Evolutionary conservation across 2,113 vertebrate genomes (phyloP).

Genomic region (Cardinalis cardinalis): DNA sequence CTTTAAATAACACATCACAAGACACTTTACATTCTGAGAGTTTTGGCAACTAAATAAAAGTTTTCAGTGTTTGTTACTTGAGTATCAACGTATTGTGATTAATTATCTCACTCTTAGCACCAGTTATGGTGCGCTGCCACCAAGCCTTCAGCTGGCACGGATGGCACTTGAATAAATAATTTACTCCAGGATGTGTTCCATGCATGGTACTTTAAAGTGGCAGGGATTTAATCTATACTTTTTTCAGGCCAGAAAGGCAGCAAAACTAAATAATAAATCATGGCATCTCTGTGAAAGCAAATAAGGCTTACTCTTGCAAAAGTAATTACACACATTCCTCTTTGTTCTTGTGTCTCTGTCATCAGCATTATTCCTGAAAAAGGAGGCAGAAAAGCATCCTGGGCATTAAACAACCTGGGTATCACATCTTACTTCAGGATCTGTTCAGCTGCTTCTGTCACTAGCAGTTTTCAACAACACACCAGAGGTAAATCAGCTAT

Average conservation of each 20-base stretch:
- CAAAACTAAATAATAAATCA: neutral
- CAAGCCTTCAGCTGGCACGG: neutral
- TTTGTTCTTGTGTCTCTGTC: neutral
- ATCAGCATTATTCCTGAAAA: neutral
- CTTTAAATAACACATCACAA: slow-evolving; percentile 39
- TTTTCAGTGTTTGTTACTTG: neutral
- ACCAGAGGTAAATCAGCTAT: neutral
- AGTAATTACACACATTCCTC: neutral
- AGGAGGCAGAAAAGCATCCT: neutral
- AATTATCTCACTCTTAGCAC: neutral
- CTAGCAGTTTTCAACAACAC: neutral
- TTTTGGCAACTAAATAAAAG: slow-evolving; percentile 20
- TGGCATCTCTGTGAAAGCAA: neutral
- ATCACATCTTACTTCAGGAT: neutral
- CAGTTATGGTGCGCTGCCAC: neutral
- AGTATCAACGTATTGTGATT: slow-evolving; percentile 19
- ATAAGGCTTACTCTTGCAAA: neutral
- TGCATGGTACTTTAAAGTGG: neutral
- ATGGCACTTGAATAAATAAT: slow-evolving; percentile 13
- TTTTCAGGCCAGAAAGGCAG: neutral
- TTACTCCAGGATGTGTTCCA: neutral
- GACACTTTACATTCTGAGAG: neutral
- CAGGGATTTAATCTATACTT: neutral
- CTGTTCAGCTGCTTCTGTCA: neutral
- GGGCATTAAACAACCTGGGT: neutral